Evolutionary conservation across 2,113 vertebrate species (phyloP), one percentile per base, ranked within the genome.

Genomic region (Nibea albiflora): DNA sequence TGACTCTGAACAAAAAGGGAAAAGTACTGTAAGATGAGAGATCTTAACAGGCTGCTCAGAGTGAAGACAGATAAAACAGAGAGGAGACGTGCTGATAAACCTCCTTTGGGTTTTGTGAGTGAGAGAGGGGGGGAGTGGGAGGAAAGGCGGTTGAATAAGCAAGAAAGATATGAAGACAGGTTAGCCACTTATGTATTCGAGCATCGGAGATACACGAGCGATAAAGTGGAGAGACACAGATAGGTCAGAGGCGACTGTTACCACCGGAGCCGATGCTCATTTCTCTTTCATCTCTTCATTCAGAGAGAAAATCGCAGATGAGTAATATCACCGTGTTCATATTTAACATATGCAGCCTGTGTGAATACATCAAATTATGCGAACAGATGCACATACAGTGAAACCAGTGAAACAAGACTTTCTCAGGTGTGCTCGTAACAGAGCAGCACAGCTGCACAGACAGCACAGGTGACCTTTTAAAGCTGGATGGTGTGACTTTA

Each of bases 381-480:
- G 54, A 80, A 73, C 10, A 53, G 8, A 39, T 22, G n/a, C 35
- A 63, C 64, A 66, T 39, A 39, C 16, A 47, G 42, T 6, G 4
- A 28, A 84, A 56, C 8, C 56, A 81, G 24, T 46, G 68, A 71
- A 77, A 68, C 6, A 66, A 70, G 60, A n/a, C n/a, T n/a, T n/a
- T n/a, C 24, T 26, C 22, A 8, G 31, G 31, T 35, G 31, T 35
- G 31, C 31, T 31, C 31, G 5, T 31, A 5, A 35, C 62, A 19
- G 56, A 52, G 68, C 44, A 78, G 50, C 54, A 54, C 58, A 81
- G 31, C 64, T 69, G 79, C 88, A 67, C 10, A 46, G 73, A 89
- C 76, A 86, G 85, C 87, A 78, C 80, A 88, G 83, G 70, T 92
- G 90, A 94, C 90, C 89, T 93, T 93, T 89, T 71, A 85, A 83